Base-by-base conservation (phyloP, 2,888 invertebrate species). In the Unio pictorum region DNA sequence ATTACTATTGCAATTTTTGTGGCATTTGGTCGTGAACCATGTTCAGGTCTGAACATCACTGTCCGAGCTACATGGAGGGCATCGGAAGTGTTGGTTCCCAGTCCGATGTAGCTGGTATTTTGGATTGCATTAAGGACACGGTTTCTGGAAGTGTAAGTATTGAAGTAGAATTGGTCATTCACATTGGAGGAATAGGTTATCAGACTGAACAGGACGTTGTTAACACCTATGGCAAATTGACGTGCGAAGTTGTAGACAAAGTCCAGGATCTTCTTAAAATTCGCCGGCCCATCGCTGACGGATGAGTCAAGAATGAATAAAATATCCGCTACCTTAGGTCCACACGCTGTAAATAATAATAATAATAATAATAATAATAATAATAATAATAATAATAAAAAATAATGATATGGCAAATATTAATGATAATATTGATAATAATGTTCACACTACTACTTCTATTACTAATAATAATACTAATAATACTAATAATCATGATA, bases 1-100 rank as follows among this genome's bases (percentile, higher is more conserved):
- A 89, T 85, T 0, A 80, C 75, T 45, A 83, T 76, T 1, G 75
- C 81, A 64, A 71, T 87, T 79, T 74, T 81, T 55, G 74, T 63
- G 3, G 77, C 70, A 66, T 75, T 74, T 34, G 55, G 11, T 7
- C 81, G 66, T 0, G 66, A 76, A n/a, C 81, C 81, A 58, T 77
- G 61, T 18, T 61, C 55, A 11, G 68, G 64, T 30, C 55, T 58
- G 45, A 81, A 74, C 63, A 67, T 73, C 59, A 78, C 67, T 15
- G 59, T 55, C 5, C 79, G 23, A 15, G 79, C 77, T 58, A 75
- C 69, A 17, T 72, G 66, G 56, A 82, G 65, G 3, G 78, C 81
- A 15, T 58, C 74, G 4, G 75, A 75, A 15, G 82, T 82, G 67
- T 81, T 81, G 23, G 82, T 82, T 57, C 78, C 76, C 26, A 71